Conservation (phyloP, 1,140 invertebrate species). For the Neodiprion lecontei region DNA sequence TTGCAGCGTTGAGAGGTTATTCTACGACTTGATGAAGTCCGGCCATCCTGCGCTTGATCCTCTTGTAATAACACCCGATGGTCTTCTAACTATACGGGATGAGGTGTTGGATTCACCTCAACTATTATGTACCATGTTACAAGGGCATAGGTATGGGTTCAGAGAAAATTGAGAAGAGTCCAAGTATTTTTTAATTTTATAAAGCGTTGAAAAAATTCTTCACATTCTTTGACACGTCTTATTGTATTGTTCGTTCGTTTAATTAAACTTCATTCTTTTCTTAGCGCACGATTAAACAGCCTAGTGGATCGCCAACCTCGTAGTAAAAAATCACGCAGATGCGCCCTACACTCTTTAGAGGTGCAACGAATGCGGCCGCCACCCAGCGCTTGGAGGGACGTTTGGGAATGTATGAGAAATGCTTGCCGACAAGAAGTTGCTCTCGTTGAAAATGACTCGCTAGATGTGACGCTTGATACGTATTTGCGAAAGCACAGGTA, state of each 20-base stretch:
- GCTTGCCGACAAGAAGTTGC: constrained; percentile 86
- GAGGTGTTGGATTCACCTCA: constrained; percentile 79
- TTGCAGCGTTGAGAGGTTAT: constrained; percentile 84
- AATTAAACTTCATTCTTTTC: constrained; percentile 29
- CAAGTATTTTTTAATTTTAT: constrained; percentile 17
- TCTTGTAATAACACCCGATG: constrained; percentile 72
- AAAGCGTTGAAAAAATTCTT: constrained; percentile 21
- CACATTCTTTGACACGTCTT: neutral
- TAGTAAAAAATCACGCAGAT: constrained; percentile 86
- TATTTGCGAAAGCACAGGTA: constrained; percentile 89
- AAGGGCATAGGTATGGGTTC: constrained; percentile 80
- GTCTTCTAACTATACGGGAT: constrained; percentile 77
- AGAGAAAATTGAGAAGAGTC: neutral
- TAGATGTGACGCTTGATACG: constrained; percentile 84
- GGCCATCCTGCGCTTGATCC: constrained; percentile 86
- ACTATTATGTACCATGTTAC: constrained; percentile 80
- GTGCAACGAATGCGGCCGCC: constrained; percentile 79
- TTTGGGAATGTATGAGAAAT: constrained; percentile 87
- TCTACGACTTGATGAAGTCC: constrained; percentile 81
- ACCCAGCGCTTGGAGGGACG: constrained; percentile 76
- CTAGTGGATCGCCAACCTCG: constrained; percentile 82
- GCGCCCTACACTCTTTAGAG: constrained; percentile 86
- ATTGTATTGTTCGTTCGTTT: constrained; percentile 9
- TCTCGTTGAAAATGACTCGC: constrained; percentile 80
- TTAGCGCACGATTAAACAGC: constrained; percentile 76